Evolutionary conservation across 2,797 vertebrate species (phyloP), one percentile per base, ranked within the genome.

Genomic region (Cephalopachus bancanus): DNA sequence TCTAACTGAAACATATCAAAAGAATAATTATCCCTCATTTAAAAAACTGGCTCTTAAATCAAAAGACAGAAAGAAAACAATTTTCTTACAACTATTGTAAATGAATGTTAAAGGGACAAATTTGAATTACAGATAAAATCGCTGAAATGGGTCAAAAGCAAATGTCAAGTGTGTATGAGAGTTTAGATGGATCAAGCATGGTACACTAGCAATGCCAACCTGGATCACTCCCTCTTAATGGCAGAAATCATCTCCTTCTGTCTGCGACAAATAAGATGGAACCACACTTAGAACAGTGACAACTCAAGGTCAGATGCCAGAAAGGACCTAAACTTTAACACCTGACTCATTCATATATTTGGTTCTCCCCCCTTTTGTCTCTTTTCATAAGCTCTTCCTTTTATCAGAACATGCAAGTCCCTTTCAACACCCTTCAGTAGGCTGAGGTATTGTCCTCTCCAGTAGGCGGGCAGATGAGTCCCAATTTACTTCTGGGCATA

Each of bases 141-240:
- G 22, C 7, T 9, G 59, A 69, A 65, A 55, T 8, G 30, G 28
- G 62, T 22, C 7, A 16, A 91, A 59, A n/a, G 76, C 19, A 62
- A 59, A 55, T 3, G 3, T 10, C 74, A 26, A 0, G 0, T 6
- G 59, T 2, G 30, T 20, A 20, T 15, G 30, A 49, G 95, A 3
- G 17, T 24, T n/a, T 37, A 37, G 37, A 33, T 0, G 16, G 55
- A 6, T 8, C 17, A 0, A 4, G 51, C 37, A 14, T 0, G 1
- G 30, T 1, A 59, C 26, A 5, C 2, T 0, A 6, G 59, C 53
- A 14, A 17, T 4, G 7, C 83, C 37, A 14, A 0, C 60, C 53
- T 10, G 83, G 12, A 16, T 5, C n/a, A 16, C 24, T 8, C 19
- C 9, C 14, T 2, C 2, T n/a, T 17, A 5, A 0, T 3, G 44